Percentiles rank a stretch among this genome's conserved stretches.
phyloP scores from a whole-genome alignment of 1,140 invertebrate species.

The Galendromus occidentalis region DNA sequence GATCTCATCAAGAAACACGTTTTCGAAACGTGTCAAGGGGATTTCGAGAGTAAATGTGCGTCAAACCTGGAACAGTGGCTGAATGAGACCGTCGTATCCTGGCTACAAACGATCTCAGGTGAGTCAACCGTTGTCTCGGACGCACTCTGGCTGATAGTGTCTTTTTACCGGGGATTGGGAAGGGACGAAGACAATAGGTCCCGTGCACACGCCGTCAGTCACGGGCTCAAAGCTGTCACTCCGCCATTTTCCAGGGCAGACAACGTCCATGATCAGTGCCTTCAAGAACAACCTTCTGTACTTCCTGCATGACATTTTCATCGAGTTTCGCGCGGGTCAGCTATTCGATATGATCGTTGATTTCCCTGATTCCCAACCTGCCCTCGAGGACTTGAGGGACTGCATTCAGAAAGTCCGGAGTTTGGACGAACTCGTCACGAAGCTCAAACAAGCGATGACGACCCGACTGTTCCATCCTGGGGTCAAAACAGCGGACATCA shows the following conservation, averaged over 20 bases:
- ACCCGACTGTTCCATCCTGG: conserved; percentile 69
- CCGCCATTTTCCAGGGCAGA: background rate
- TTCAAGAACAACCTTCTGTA: conserved; percentile 37
- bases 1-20: conserved; percentile 56
- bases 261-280: background rate
- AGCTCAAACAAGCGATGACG: conserved; percentile 32
- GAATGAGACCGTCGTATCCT: conserved; percentile 13
- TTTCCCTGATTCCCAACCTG: conserved; percentile 82
- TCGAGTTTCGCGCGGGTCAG: conserved; percentile 64
- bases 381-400: conserved; percentile 64
- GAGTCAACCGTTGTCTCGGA: background rate
- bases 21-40: conserved; percentile 51
- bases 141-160: background rate
- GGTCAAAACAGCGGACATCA: conserved; percentile 88
- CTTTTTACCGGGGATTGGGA: conserved; percentile 10
- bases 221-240: background rate
- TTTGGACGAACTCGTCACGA: background rate
- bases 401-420: conserved; percentile 43
- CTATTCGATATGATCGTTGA: conserved; percentile 90
- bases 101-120: conserved; percentile 15
- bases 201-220: background rate
- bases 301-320: conserved; percentile 70
- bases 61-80: conserved; percentile 36
- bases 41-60: conserved; percentile 58
- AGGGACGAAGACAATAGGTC: background rate